These are phyloP conservation scores for Labroides dimidiatus DNA, from an alignment of 2,797 vertebrate species.

Conservation along the genomic window DNA sequence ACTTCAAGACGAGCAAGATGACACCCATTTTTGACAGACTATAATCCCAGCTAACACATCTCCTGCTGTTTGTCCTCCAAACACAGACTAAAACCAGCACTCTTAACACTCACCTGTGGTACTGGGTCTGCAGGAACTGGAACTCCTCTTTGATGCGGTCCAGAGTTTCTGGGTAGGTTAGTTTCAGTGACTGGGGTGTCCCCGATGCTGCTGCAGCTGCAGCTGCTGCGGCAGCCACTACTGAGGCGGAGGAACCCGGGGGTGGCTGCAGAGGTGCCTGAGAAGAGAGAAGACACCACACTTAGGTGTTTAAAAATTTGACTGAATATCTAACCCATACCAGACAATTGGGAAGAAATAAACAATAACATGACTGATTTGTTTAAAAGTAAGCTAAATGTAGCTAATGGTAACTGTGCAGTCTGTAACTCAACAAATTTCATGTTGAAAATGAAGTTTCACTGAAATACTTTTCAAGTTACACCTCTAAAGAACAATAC, in stretches of 20 bases:
- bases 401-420: neutral
- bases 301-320: constrained; percentile 4
- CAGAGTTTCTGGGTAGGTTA: constrained; percentile 93
- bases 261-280: constrained; percentile 90
- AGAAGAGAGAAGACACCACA: constrained; percentile 21
- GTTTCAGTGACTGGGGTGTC: constrained; percentile 89
- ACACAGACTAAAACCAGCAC: neutral
- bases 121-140: constrained; percentile 94
- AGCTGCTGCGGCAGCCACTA: constrained; percentile 82
- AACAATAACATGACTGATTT: neutral
- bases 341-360: neutral
- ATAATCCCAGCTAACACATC: no score
- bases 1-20: no score
- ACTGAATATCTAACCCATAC: no score
- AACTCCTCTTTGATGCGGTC: constrained; percentile 96
- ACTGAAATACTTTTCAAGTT: neutral
- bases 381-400: neutral
- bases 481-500: neutral
- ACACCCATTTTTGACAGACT: no score
- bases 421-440: neutral
- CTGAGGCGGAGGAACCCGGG: constrained; percentile 84
- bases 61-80: neutral
- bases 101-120: constrained; percentile 86
- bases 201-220: constrained; percentile 86
- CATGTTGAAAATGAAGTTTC: neutral